Conservation (phyloP, 2,797 vertebrate species). For the Lepidocolaptes lacrymiger region DNA sequence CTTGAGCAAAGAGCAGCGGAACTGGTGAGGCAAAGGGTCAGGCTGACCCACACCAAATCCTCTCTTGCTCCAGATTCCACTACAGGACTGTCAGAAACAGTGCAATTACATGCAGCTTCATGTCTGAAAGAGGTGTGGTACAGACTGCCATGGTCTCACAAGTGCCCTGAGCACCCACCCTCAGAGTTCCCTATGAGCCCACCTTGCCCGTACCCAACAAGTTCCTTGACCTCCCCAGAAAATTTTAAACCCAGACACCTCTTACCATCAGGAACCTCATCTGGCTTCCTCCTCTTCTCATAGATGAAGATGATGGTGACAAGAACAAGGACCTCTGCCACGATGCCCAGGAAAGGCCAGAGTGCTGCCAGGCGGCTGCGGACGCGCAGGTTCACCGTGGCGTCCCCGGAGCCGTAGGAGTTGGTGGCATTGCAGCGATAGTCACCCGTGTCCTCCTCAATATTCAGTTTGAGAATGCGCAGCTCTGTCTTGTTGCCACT, state of each 20-base stretch:
- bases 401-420: background rate
- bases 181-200: background rate
- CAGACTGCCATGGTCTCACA: background rate
- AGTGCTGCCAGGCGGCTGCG: constrained; percentile 92
- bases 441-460: constrained; percentile 77
- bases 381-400: constrained; percentile 82
- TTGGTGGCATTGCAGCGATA: constrained; percentile 84
- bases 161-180: background rate
- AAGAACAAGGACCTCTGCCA: constrained; percentile 93
- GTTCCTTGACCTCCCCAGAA: background rate
- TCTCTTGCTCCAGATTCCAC: background rate
- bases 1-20: background rate
- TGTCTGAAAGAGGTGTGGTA: accelerated
- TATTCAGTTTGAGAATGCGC: constrained; percentile 75
- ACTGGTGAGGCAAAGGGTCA: background rate
- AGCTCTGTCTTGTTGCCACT: constrained; percentile 79
- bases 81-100: background rate
- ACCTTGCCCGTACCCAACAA: background rate
- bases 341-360: constrained; percentile 98
- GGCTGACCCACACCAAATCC: background rate
- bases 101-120: background rate
- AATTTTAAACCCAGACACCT: background rate
- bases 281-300: constrained; percentile 96
- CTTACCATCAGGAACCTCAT: constrained; percentile 91
- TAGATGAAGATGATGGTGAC: constrained; percentile 97